Evolutionary conservation across 2,888 invertebrate species (phyloP).

Genomic region (Melieria crassipennis): DNA sequence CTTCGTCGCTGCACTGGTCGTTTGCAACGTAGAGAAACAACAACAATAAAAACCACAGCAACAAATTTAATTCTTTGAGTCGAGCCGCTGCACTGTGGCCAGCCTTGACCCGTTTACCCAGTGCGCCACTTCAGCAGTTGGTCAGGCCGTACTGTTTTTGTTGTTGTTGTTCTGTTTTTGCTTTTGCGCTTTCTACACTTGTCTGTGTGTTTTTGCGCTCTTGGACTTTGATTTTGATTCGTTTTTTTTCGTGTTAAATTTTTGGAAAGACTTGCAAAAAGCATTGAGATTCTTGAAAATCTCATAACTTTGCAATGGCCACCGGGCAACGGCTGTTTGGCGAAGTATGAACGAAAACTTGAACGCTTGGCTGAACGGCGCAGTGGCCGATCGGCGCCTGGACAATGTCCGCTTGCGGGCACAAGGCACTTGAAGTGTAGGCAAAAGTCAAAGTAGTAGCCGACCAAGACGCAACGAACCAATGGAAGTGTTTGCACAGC

Average conservation of each 20-base stretch:
- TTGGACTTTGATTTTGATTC: background rate
- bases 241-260: background rate
- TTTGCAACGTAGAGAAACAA: too few species aligned
- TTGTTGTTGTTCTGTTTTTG: background rate
- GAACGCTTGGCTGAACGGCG: too few species aligned
- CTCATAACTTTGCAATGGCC: background rate
- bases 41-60: background rate
- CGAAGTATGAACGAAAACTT: background rate
- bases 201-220: background rate
- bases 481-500: too few species aligned
- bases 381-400: too few species aligned
- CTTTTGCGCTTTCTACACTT: background rate
- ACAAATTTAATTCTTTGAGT: background rate
- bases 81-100: background rate
- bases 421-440: too few species aligned
- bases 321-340: background rate
- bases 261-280: background rate
- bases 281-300: too few species aligned
- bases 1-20: too few species aligned
- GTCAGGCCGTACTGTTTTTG: background rate
- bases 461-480: too few species aligned
- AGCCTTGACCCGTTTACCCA: constrained; percentile 4
- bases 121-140: background rate
- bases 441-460: too few species aligned
- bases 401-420: too few species aligned